phyloP scores from a whole-genome alignment of 2,797 vertebrate genomes.

The Pipistrellus kuhlii region DNA sequence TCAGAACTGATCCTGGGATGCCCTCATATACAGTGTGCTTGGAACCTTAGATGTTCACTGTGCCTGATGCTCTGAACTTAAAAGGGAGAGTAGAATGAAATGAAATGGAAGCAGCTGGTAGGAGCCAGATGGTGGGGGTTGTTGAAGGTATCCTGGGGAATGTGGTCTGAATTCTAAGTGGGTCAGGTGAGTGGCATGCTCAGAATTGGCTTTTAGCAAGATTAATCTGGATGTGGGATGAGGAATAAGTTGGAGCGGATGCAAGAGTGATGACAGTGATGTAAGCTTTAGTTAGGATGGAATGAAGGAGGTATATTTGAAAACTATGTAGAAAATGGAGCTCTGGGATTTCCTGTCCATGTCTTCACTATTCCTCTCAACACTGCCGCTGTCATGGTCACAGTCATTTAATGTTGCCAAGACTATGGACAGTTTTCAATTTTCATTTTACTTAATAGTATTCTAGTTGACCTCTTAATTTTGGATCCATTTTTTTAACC shows the following conservation, averaged over 20 bases:
- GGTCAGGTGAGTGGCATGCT: not conserved
- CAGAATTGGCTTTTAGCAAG: not conserved
- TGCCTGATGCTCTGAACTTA: not conserved
- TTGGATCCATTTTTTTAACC: not conserved
- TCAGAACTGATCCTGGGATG: not conserved
- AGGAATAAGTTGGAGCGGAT: not conserved
- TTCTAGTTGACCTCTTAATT: not conserved
- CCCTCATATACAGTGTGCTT: not conserved
- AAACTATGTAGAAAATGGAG: not conserved
- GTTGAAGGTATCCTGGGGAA: not conserved
- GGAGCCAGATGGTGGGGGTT: too few relatives aligned
- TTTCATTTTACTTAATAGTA: not conserved
- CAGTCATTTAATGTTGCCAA: not conserved
- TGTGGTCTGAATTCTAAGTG: not conserved
- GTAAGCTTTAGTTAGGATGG: conserved; percentile 24
- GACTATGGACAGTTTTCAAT: not conserved
- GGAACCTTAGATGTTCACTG: not conserved
- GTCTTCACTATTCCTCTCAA: not conserved
- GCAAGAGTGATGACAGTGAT: not conserved
- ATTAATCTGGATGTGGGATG: not conserved
- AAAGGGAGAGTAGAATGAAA: not conserved
- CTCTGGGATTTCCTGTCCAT: not conserved
- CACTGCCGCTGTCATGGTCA: not conserved
- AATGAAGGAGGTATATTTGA: not conserved
- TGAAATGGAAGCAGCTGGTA: not conserved